Evolutionary conservation across 2,113 vertebrate genomes (phyloP).

Genomic region (Irena cyanogastra): DNA sequence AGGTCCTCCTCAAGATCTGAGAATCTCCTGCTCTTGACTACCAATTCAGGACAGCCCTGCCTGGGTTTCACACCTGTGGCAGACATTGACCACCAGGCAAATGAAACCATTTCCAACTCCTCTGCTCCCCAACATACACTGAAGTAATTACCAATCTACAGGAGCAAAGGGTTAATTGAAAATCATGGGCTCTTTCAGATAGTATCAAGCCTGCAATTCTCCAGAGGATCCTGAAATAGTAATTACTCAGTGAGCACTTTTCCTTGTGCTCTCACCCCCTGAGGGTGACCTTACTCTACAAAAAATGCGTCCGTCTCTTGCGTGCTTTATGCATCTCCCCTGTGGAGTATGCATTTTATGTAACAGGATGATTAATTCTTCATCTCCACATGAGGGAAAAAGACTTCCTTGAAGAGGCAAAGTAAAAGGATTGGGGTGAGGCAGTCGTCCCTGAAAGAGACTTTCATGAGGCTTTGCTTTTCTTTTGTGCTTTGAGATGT

Average conservation of each 20-base stretch:
- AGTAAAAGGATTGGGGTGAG: not conserved
- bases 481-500: not conserved
- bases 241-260: slow-evolving; percentile 36
- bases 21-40: not conserved
- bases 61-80: not conserved
- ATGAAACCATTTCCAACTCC: not conserved
- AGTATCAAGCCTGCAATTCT: not conserved
- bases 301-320: not conserved
- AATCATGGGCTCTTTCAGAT: slow-evolving; percentile 11
- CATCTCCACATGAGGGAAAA: not conserved
- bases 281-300: slow-evolving; percentile 41
- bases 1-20: not conserved
- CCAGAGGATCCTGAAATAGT: not conserved
- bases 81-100: not conserved
- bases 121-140: not conserved
- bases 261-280: slow-evolving; percentile 1
- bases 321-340: not conserved
- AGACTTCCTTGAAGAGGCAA: slow-evolving; percentile 7
- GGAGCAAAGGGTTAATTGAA: slow-evolving; percentile 38
- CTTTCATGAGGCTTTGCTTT: not conserved
- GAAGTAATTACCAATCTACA: slow-evolving; percentile 15
- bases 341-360: slow-evolving; percentile 32
- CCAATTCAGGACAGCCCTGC: not conserved
- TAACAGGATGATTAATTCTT: slow-evolving; percentile 56
- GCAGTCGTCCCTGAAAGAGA: not conserved